phyloP scores from a whole-genome alignment of 2,113 vertebrate genomes.

The Salvelinus fontinalis region DNA sequence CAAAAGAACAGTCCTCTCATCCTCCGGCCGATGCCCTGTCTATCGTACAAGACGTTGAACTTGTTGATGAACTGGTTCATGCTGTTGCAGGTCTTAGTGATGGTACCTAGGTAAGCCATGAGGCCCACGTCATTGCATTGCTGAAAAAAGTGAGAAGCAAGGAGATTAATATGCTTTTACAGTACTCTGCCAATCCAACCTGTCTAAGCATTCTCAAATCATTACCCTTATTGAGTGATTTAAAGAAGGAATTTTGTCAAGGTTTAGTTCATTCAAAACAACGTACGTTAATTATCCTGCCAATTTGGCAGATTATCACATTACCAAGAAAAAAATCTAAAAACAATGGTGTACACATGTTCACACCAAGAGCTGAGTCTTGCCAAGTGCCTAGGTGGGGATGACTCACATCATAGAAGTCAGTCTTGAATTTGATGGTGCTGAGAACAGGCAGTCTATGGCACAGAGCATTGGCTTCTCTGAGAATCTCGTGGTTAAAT shows the following conservation, averaged over 20 bases:
- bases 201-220: background rate
- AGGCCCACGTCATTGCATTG: conserved; percentile 95
- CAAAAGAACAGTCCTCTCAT: conserved; percentile 94
- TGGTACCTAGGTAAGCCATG: conserved; percentile 92
- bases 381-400: background rate
- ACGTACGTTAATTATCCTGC: no score
- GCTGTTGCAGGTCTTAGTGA: conserved; percentile 95
- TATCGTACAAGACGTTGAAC: conserved; percentile 93
- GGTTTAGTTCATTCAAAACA: background rate
- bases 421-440: conserved; percentile 91
- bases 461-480: conserved; percentile 89
- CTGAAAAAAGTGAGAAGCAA: conserved; percentile 62
- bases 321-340: no score
- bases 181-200: background rate
- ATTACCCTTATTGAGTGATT: background rate
- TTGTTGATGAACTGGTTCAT: conserved; percentile 99
- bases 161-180: background rate
- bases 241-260: background rate
- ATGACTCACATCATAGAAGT: conserved; percentile 90
- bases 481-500: conserved; percentile 91
- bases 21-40: conserved; percentile 90
- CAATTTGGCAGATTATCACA: no score
- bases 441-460: conserved; percentile 92
- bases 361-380: background rate
- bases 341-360: background rate